Evolutionary conservation across 2,888 invertebrate species (phyloP), one percentile per base, ranked within the genome.

Genomic region (Dendrolimus houi): DNA sequence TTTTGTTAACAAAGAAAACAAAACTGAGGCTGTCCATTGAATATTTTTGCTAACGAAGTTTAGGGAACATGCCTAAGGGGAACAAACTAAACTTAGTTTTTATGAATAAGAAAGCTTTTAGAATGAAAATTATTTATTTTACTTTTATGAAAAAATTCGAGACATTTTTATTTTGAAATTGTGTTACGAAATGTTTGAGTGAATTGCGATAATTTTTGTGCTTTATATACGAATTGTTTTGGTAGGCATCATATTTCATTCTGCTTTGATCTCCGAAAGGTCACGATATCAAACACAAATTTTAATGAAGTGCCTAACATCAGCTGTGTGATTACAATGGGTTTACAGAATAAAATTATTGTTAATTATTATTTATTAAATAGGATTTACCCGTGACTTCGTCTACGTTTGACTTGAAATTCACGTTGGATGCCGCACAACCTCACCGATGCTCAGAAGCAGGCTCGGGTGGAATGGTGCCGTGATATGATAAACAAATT

Each of bases 231-330:
- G 3, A 29, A 12, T 8, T 47, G 9, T 47, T 47, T 47, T 47
- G 8, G 47, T 10, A 47, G 47, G 47, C 6, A 6, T 47, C 9
- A 54, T 52, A 52, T 40, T 52, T 17, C n/a, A 58, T 42, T 55
- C 55, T 8, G 40, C 52, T 41, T 52, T 55, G 14, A 52, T 14
- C 12, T 9, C 42, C 13, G 29, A 29, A 29, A 29, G 29, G 29
- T 29, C 29, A 29, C 29, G 29, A 52, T 58, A 57, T 54, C 12
- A 62, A 59, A 58, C 53, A 56, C 53, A 54, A 61, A 29, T 29
- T 29, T 29, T 29, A 29, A 29, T 29, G 29, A 29, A 29, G 29
- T 29, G 29, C 29, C 29, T 29, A 29, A 29, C 29, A 29, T 29
- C 29, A 29, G 29, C 6, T 29, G 29, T 29, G 29, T 29, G 6